phyloP scores from a whole-genome alignment of 2,888 invertebrate species.

The Alitta virens region DNA sequence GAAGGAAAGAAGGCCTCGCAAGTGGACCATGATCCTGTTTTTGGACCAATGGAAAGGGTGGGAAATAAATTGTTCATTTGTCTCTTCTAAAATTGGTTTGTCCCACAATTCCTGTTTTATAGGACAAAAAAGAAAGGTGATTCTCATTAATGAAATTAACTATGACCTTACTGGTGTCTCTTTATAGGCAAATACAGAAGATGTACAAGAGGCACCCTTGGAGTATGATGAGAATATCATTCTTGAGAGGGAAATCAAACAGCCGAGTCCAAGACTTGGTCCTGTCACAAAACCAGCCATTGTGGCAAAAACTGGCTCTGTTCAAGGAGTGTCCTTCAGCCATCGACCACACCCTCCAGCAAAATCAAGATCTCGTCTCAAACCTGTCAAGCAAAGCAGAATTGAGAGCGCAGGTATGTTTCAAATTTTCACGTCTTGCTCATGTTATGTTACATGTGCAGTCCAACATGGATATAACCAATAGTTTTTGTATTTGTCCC shows the following conservation, averaged over 20 bases:
- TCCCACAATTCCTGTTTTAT: too few species aligned
- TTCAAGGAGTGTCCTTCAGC: not conserved
- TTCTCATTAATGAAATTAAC: too few species aligned
- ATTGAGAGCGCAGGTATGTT: not conserved
- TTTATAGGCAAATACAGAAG: slow-evolving; percentile 1
- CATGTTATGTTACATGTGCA: not conserved
- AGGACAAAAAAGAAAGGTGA: too few species aligned
- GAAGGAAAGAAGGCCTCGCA: slow-evolving; percentile 35
- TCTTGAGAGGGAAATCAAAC: too few species aligned
- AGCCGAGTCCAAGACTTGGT: too few species aligned
- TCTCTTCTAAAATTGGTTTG: too few species aligned
- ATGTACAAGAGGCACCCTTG: not conserved
- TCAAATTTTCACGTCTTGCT: not conserved
- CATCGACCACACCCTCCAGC: slow-evolving; percentile 16
- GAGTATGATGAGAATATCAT: too few species aligned
- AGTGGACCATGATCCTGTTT: slow-evolving; percentile 18
- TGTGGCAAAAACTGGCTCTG: slow-evolving; percentile 14
- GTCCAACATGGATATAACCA: not conserved
- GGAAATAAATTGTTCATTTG: too few species aligned
- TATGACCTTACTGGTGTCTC: too few species aligned
- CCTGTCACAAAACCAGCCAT: slow-evolving; percentile 18
- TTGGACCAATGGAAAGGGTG: slow-evolving; percentile 23
- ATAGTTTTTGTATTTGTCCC: not conserved
- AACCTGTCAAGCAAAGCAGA: not conserved
- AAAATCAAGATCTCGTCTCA: slow-evolving; percentile 13